A percentile compares a stretch with the other conserved stretches of the same genome.
These are phyloP conservation scores for Aphis craccivora DNA, from an alignment of 1,140 invertebrate species.

Conservation along the genomic window DNA sequence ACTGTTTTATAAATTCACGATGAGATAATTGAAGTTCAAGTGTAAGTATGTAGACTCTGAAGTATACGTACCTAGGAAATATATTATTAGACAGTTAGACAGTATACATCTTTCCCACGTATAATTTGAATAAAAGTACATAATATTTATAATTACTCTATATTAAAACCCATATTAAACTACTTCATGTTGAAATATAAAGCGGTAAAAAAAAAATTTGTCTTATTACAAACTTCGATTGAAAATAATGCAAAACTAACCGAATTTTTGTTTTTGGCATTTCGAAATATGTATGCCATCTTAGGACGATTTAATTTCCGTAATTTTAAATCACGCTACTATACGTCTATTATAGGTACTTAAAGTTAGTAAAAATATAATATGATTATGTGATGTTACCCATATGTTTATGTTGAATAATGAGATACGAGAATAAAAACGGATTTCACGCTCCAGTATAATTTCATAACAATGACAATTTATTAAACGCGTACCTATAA, in stretches of 20 bases:
- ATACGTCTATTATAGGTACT: not conserved
- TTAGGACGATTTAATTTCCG: not conserved
- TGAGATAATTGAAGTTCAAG: not conserved
- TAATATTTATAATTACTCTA: not conserved
- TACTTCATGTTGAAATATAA: not conserved
- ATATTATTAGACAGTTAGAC: not conserved
- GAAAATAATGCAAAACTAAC: not conserved
- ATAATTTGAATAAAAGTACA: not conserved
- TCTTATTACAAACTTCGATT: not conserved
- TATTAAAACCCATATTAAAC: not conserved
- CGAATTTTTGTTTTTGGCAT: not conserved
- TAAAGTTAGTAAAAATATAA: not conserved
- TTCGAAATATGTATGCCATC: not conserved
- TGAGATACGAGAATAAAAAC: not conserved
- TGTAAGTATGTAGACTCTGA: not conserved
- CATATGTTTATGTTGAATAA: not conserved
- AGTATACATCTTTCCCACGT: not conserved
- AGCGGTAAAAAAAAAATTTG: not conserved
- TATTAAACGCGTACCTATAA: not conserved
- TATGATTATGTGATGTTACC: not conserved
- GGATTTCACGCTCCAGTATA: not conserved
- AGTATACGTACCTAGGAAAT: not conserved
- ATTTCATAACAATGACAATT: constrained; percentile 17
- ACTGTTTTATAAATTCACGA: not conserved
- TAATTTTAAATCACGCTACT: not conserved